Base-by-base conservation (phyloP, 2,797 vertebrate species). In the Muscicapa striata region DNA sequence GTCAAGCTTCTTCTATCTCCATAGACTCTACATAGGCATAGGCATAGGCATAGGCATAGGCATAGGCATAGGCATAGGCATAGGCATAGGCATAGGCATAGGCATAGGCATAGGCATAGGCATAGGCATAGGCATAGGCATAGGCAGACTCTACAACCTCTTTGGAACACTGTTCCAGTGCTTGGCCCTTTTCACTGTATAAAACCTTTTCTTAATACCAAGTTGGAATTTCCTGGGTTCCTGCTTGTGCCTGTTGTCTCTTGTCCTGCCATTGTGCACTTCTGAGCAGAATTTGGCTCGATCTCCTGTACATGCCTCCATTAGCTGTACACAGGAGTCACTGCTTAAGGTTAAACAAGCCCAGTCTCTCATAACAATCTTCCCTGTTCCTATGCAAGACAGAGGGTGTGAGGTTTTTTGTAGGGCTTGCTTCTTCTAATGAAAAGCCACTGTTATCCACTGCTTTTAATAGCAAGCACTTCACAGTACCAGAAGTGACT, bases 241-340 rank as follows among this genome's bases (percentile, higher is more conserved):
- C 12, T 4, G 7, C 16, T 80, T 58, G 55, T 0, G 1, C 38
- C 36, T 59, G 17, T 64, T 91, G 51, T 59, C 26, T 76, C 55
- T 89, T 2, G 2, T 26, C 78, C 59, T 67, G 38, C 38, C 23
- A 57, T 11, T 1, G 0, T 1, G 2, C 6, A 3, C 49, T 77
- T 78, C 59, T 0, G 0, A 76, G 43, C 43, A 66, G 49, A 78
- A 29, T 64, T 80, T 80, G 74, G 30, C 54, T 74, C 24, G 46
- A 5, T 46, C 38, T 87, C 62, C 52, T 66, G 46, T 41, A 16
- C 38, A 7, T 0, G 0, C 3, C 63, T 46, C 34, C 1, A 1
- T 38, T 32, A 70, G 27, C 52, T 49, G 36, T 23, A 61, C 7
- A 3, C 54, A 49, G 41, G 54, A 64, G 41, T 57, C 32, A 15